A percentile compares a stretch with the other conserved stretches of the same genome.
These are phyloP conservation scores for Phalacrocorax brasilianus DNA, from an alignment of 2,113 vertebrate genomes.

Conservation along the genomic window DNA sequence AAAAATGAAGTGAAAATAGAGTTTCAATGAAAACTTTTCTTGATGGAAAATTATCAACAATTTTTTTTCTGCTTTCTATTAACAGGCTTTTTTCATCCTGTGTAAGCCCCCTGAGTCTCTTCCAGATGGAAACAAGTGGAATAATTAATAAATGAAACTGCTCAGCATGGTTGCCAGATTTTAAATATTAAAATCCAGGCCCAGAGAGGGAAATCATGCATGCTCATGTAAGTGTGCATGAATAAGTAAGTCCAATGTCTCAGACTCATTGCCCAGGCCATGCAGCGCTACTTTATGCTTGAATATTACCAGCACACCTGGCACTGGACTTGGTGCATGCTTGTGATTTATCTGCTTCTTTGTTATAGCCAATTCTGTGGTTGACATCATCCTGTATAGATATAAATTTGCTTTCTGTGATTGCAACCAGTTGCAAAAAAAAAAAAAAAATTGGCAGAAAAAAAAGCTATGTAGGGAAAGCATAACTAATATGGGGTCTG, in stretches of 20 bases:
- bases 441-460: fast-evolving
- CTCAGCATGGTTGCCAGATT: background rate
- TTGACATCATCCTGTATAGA: fast-evolving
- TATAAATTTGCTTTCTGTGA: fast-evolving
- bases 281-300: background rate
- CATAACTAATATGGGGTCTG: background rate
- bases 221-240: background rate
- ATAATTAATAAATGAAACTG: background rate
- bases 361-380: background rate
- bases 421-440: background rate
- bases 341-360: background rate
- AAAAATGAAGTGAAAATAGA: background rate
- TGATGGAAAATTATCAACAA: background rate
- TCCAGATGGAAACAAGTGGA: background rate
- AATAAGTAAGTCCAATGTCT: background rate
- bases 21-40: background rate
- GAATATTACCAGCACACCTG: background rate
- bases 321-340: fast-evolving
- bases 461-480: background rate
- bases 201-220: background rate
- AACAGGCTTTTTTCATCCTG: background rate
- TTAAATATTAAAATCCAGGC: conserved; percentile 9
- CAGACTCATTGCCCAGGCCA: background rate
- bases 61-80: background rate
- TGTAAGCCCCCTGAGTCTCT: background rate